A percentile compares a stretch with the other conserved stretches of the same genome.
phyloP scores from a whole-genome alignment of 2,113 vertebrate genomes.

The Heterocephalus glaber region DNA sequence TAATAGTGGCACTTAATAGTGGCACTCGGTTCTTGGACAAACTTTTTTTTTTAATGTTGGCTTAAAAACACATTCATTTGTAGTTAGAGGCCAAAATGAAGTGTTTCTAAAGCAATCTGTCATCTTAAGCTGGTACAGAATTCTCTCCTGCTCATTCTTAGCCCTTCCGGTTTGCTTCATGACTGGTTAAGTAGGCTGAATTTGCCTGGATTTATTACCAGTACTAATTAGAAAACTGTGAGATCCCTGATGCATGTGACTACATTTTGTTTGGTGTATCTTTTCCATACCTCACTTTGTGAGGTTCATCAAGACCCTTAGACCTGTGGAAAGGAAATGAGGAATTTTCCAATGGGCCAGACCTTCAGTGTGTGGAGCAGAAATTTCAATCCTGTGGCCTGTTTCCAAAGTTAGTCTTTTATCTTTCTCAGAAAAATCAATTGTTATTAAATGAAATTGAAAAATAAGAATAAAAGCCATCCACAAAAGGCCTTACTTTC shows the following conservation, averaged over 20 bases:
- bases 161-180: background rate
- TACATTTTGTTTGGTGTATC: background rate
- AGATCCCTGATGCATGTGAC: background rate
- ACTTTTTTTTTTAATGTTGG: background rate
- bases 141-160: background rate
- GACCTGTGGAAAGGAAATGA: background rate
- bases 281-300: background rate
- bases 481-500: background rate
- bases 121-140: background rate
- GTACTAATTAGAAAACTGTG: background rate
- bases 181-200: background rate
- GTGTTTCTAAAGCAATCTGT: background rate
- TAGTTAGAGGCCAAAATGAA: conserved; percentile 3
- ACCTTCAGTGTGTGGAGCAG: background rate
- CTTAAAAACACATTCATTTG: conserved; percentile 22
- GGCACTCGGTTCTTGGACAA: background rate
- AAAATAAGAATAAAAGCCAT: background rate
- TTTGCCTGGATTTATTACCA: background rate
- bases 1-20: too few species aligned
- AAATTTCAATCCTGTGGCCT: background rate
- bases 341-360: background rate
- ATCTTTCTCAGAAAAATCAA: background rate
- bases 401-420: background rate
- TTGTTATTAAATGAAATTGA: background rate
- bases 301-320: background rate